phyloP scores from a whole-genome alignment of 2,797 vertebrate genomes.

The Epinephelus awoara region DNA sequence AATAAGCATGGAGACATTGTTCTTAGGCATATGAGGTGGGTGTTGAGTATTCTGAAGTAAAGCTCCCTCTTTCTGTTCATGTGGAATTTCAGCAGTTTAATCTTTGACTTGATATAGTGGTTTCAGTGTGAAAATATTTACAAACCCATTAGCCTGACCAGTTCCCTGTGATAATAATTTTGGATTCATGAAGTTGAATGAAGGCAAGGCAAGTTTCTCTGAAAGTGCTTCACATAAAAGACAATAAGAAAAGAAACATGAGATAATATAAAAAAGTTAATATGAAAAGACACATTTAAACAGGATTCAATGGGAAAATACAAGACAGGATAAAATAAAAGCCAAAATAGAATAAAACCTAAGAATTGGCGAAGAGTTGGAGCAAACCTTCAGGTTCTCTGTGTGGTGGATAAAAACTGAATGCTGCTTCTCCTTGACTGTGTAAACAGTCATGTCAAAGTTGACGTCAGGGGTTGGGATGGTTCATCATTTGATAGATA shows the following conservation, averaged over 20 bases:
- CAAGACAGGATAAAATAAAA: not conserved
- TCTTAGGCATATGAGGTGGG: slow-evolving; percentile 21
- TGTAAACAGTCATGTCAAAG: no score
- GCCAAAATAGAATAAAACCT: not conserved
- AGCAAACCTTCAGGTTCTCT: no score
- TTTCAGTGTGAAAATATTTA: slow-evolving; percentile 26
- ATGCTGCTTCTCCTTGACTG: no score
- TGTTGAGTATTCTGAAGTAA: not conserved
- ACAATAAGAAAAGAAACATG: not conserved
- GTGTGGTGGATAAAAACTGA: no score
- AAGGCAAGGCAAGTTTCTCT: not conserved
- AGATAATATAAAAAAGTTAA: not conserved
- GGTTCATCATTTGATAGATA: no score
- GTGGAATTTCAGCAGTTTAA: not conserved
- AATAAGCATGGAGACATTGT: slow-evolving; percentile 32
- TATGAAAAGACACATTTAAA: not conserved
- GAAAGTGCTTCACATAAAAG: not conserved
- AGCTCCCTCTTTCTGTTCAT: slow-evolving; percentile 9
- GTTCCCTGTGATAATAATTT: not conserved
- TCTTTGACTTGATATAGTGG: not conserved
- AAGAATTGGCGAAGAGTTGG: no score
- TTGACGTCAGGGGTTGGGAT: no score
- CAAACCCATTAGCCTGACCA: slow-evolving; percentile 4
- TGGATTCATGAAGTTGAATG: not conserved
- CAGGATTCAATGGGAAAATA: not conserved